A percentile compares a stretch with the other conserved stretches of the same genome.
Evolutionary conservation across 1,140 invertebrate species (phyloP).

Genomic region (Gonioctena quinquepunctata): DNA sequence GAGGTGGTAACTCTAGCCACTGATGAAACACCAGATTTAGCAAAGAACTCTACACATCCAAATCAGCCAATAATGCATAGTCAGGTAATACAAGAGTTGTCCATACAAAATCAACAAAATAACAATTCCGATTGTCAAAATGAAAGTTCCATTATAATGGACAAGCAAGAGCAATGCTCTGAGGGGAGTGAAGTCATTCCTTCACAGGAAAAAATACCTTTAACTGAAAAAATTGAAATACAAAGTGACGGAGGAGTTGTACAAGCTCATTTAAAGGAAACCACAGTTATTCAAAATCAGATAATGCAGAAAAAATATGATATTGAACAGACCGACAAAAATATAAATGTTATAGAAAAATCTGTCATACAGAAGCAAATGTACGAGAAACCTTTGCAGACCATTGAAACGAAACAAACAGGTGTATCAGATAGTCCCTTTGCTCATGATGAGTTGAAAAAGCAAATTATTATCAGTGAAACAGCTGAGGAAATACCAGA

Average conservation of each 20-base stretch:
- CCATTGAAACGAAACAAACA: background rate
- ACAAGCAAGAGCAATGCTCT: no score
- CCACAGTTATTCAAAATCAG: background rate
- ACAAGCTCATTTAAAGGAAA: background rate
- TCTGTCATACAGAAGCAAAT: slow-evolving; percentile 5
- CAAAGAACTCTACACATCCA: background rate
- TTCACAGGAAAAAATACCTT: no score
- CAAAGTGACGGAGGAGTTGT: background rate
- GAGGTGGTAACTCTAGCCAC: background rate
- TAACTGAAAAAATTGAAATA: background rate
- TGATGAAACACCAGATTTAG: background rate
- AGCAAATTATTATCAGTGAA: background rate
- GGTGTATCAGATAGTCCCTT: background rate
- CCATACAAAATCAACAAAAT: no score
- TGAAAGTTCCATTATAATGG: no score
- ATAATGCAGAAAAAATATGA: background rate
- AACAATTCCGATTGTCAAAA: no score
- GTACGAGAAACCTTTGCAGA: background rate
- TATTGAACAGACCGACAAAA: background rate
- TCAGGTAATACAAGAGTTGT: background rate
- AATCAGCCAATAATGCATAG: background rate
- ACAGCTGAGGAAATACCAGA: background rate
- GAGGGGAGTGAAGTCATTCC: no score
- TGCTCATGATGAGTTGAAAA: background rate
- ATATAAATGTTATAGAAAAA: background rate